Conservation (phyloP, 2,113 vertebrate genomes). For the Ibidorhyncha struthersii region DNA sequence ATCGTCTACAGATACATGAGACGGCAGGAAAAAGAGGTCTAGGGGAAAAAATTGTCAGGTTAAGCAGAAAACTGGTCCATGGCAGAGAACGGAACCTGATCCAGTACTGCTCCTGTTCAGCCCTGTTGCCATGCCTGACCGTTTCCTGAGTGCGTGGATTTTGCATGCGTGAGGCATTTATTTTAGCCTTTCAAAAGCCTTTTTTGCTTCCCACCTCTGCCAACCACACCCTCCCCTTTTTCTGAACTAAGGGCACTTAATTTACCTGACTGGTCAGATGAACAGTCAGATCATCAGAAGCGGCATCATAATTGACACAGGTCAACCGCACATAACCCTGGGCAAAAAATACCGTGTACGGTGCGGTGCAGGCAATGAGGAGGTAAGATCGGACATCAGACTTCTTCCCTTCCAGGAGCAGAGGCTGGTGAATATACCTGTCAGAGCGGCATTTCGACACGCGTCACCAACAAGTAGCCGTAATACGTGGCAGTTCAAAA, state of each 20-base stretch:
- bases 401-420: conserved; percentile 86
- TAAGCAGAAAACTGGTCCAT: neutral
- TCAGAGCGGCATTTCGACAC: neutral
- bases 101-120: neutral
- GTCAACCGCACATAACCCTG: conserved; percentile 87
- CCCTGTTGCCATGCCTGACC: neutral
- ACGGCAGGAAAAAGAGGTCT: neutral
- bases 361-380: conserved; percentile 82
- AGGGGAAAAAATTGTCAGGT: neutral
- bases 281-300: conserved; percentile 80
- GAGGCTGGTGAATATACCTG: conserved; percentile 85
- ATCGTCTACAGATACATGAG: neutral
- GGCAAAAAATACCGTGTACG: conserved; percentile 84
- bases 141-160: neutral
- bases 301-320: conserved; percentile 80
- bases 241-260: neutral
- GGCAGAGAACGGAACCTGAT: neutral
- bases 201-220: neutral
- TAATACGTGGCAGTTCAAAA: neutral
- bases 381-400: conserved; percentile 88
- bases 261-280: conserved; percentile 89
- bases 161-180: neutral
- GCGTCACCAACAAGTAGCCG: neutral
- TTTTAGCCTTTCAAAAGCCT: neutral
- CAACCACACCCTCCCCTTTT: neutral